These are phyloP conservation scores for Hemitrygon akajei DNA, from an alignment of 2,797 vertebrate genomes.

Conservation along the genomic window DNA sequence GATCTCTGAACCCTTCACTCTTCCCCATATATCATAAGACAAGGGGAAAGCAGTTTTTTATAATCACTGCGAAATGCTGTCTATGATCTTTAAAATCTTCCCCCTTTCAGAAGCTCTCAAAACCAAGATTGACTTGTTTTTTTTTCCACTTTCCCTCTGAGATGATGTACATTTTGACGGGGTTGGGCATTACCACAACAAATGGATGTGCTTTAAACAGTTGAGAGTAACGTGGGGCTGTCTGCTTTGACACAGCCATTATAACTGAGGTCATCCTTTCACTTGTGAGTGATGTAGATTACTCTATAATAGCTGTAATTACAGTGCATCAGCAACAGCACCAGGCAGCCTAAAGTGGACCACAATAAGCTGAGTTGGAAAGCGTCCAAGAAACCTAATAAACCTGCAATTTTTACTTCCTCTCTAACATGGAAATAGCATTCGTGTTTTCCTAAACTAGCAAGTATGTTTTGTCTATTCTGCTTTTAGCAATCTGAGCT, in stretches of 20 bases:
- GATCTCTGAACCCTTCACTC: too few species aligned
- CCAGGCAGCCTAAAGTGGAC: not conserved
- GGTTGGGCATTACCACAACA: not conserved
- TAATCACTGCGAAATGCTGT: not conserved
- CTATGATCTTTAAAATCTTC: not conserved
- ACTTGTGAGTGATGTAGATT: not conserved
- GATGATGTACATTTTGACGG: not conserved
- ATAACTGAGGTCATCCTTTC: conserved; percentile 6
- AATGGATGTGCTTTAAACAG: not conserved
- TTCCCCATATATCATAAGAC: not conserved
- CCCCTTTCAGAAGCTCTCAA: not conserved
- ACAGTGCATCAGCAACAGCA: not conserved
- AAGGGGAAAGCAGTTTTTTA: not conserved
- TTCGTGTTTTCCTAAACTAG: not conserved
- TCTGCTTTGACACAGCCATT: not conserved
- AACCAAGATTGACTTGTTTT: not conserved
- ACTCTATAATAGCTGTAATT: not conserved
- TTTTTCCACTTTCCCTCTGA: not conserved
- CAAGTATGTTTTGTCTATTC: not conserved
- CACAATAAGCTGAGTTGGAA: not conserved
- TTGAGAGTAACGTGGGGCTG: not conserved
- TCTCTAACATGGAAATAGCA: not conserved
- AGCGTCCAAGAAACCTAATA: not conserved
- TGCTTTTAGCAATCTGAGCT: not conserved
- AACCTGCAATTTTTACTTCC: not conserved